Conservation (phyloP, 2,797 vertebrate genomes). For the Echiichthys vipera region DNA sequence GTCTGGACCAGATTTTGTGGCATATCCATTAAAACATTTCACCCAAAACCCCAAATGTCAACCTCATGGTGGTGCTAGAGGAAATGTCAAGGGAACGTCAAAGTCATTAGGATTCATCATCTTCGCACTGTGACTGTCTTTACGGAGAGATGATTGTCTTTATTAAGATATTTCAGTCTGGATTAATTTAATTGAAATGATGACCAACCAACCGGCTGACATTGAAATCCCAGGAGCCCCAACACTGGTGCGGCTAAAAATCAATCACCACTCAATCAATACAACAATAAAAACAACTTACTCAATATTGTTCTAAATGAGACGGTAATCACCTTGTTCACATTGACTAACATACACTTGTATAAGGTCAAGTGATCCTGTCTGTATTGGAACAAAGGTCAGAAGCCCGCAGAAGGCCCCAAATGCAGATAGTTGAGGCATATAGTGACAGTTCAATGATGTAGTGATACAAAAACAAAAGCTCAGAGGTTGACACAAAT, state of each 20-base stretch:
- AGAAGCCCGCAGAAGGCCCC: too few species aligned
- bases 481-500: neutral
- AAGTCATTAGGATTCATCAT: neutral
- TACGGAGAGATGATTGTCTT: neutral
- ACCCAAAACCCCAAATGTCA: neutral
- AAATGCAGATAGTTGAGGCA: neutral
- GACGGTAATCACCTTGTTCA: neutral
- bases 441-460: neutral
- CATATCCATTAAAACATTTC: neutral
- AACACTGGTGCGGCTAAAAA: neutral
- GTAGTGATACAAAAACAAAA: neutral
- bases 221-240: neutral
- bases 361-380: neutral
- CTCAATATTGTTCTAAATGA: neutral
- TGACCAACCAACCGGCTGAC: neutral
- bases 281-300: constrained; percentile 9
- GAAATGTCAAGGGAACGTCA: neutral
- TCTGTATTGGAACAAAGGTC: neutral
- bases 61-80: neutral
- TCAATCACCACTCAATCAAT: constrained; percentile 9
- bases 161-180: constrained; percentile 1
- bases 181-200: neutral
- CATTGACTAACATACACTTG: constrained; percentile 7
- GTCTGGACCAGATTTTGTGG: too few species aligned
- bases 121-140: neutral